phyloP scores from a whole-genome alignment of 2,797 vertebrate genomes.

The Squalus acanthias region DNA sequence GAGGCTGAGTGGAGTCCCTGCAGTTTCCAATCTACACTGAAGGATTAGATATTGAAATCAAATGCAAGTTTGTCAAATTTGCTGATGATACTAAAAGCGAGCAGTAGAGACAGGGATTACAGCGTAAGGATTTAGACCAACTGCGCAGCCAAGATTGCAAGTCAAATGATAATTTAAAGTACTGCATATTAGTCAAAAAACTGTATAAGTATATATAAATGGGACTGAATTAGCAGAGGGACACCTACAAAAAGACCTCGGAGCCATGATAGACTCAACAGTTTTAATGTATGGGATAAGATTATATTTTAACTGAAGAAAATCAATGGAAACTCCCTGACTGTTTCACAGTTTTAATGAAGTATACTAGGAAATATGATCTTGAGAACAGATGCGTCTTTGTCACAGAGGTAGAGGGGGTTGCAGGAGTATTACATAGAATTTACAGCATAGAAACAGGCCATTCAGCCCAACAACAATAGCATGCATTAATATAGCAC shows the following conservation, averaged over 20 bases:
- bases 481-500: too few species aligned
- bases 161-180: neutral
- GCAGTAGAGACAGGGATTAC: neutral
- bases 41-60: neutral
- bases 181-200: neutral
- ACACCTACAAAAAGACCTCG: neutral
- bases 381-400: too few species aligned
- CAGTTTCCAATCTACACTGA: neutral
- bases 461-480: too few species aligned
- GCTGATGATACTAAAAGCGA: neutral
- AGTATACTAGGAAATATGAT: too few species aligned
- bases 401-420: too few species aligned
- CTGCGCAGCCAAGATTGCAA: neutral
- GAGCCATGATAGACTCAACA: too few species aligned
- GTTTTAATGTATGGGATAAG: too few species aligned
- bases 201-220: neutral
- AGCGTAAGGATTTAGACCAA: neutral
- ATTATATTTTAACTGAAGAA: too few species aligned
- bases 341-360: too few species aligned
- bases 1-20: neutral
- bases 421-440: too few species aligned
- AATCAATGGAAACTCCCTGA: too few species aligned
- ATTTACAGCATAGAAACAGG: too few species aligned
- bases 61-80: neutral
- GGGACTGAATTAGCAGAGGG: neutral